These are phyloP conservation scores for Anoncus sp. DNA, from an alignment of 2,888 invertebrate species.

Conservation along the genomic window DNA sequence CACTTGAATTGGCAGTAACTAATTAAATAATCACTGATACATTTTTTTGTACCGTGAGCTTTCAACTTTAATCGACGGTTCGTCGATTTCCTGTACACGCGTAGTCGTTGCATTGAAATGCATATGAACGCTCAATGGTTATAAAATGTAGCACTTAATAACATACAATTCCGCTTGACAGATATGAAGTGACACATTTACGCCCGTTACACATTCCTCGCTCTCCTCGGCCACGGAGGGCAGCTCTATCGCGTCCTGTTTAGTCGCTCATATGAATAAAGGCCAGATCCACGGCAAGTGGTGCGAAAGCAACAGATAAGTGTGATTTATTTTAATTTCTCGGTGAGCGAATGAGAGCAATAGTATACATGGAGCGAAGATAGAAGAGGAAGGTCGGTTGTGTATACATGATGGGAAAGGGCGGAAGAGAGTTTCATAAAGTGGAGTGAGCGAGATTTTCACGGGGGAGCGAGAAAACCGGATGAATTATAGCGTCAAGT, in stretches of 20 bases:
- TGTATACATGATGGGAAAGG: conserved; percentile 43
- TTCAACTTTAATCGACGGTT: neutral
- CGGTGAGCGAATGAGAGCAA: conserved; percentile 62
- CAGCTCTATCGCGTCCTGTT: conserved; percentile 71
- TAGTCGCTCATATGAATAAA: conserved; percentile 67
- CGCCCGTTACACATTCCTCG: conserved; percentile 44
- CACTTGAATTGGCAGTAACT: conserved; percentile 7
- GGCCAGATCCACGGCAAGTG: conserved; percentile 77
- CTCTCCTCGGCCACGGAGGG: conserved; percentile 24
- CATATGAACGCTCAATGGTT: conserved; percentile 11
- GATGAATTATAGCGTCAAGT: conserved; percentile 75
- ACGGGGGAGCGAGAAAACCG: conserved; percentile 62
- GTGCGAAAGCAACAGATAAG: conserved; percentile 78
- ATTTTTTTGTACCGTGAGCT: neutral
- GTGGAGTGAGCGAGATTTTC: conserved; percentile 59
- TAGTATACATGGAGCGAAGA: conserved; percentile 23
- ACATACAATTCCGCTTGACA: conserved; percentile 37
- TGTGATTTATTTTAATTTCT: conserved; percentile 82
- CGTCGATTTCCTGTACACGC: neutral
- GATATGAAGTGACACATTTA: conserved; percentile 71
- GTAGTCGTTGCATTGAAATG: conserved; percentile 8
- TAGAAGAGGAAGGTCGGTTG: conserved; percentile 25
- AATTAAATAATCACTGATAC: conserved; percentile 15
- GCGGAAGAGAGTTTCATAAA: conserved; percentile 50
- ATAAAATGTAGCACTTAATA: conserved; percentile 16